phyloP scores from a whole-genome alignment of 53 echinoderm and acorn worm species.

The Echinometra lucunter region DNA sequence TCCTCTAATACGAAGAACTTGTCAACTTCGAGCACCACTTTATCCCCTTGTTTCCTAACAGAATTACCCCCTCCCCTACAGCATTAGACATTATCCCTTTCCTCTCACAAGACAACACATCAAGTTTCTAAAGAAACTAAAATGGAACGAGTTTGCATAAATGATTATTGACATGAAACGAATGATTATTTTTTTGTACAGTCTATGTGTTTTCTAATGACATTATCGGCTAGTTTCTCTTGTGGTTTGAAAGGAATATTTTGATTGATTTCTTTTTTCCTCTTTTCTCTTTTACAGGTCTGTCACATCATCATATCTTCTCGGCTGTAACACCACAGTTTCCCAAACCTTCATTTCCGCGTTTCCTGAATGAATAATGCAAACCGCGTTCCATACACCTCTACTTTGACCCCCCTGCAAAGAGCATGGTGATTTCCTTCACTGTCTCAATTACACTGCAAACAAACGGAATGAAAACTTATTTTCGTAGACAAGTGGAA shows the following conservation, averaged over 20 bases:
- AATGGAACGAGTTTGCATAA: neutral
- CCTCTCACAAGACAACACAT: neutral
- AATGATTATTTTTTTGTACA: slow-evolving; percentile 2
- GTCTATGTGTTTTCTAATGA: slow-evolving; percentile 43
- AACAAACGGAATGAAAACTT: neutral
- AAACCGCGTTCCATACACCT: slow-evolving; percentile 47
- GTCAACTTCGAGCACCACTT: slow-evolving; percentile 14
- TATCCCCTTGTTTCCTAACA: slow-evolving; percentile 25
- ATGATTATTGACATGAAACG: neutral
- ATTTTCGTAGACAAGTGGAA: neutral
- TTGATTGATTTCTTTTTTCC: slow-evolving; percentile 35
- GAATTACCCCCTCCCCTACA: neutral
- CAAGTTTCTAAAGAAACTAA: neutral
- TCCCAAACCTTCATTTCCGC: slow-evolving; percentile 50
- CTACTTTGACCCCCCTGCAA: slow-evolving; percentile 20
- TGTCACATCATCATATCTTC: slow-evolving; percentile 34
- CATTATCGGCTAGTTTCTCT: neutral
- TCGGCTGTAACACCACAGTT: slow-evolving; percentile 32
- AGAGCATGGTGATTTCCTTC: neutral
- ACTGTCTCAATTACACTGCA: neutral
- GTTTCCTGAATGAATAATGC: slow-evolving; percentile 51
- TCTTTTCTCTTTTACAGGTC: neutral
- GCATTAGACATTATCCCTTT: neutral
- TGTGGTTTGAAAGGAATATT: slow-evolving; percentile 30
- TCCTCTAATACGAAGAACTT: neutral